phyloP scores from a whole-genome alignment of 2,113 vertebrate species.

The Psilopsiagon aurifrons region DNA sequence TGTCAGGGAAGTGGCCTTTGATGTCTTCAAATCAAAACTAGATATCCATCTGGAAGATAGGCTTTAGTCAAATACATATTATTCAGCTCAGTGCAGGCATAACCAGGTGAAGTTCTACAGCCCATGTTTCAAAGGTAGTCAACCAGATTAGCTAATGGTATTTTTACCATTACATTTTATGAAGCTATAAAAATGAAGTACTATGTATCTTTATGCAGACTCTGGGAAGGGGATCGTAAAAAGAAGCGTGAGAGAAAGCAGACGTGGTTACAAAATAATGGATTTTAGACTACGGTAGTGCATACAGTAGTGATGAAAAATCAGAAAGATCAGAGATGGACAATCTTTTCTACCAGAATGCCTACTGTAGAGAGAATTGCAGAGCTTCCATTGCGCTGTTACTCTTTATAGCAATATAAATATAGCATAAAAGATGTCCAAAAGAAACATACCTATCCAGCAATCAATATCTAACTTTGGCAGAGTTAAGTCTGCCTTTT shows the following conservation, averaged over 20 bases:
- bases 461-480: not conserved
- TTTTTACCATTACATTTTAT: slow-evolving; percentile 60
- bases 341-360: not conserved
- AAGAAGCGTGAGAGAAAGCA: slow-evolving; percentile 41
- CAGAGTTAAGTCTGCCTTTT: not conserved
- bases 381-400: not conserved
- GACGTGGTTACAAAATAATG: not conserved
- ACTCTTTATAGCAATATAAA: not conserved
- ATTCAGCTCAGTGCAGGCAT: slow-evolving; percentile 30
- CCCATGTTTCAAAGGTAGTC: slow-evolving; percentile 62
- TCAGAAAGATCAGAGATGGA: not conserved
- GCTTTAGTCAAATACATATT: slow-evolving; percentile 38
- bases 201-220: not conserved
- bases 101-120: slow-evolving; percentile 64
- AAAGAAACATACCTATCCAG: not conserved
- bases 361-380: not conserved
- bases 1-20: slow-evolving; percentile 63
- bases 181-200: slow-evolving; percentile 59
- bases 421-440: not conserved
- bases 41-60: slow-evolving; percentile 70
- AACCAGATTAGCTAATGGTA: slow-evolving; percentile 50
- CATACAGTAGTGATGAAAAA: not conserved
- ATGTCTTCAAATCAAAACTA: slow-evolving; percentile 69
- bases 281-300: not conserved
- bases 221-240: slow-evolving; percentile 18